Evolutionary conservation across 2,888 invertebrate genomes (phyloP).

Genomic region (Calameuta pallipes): DNA sequence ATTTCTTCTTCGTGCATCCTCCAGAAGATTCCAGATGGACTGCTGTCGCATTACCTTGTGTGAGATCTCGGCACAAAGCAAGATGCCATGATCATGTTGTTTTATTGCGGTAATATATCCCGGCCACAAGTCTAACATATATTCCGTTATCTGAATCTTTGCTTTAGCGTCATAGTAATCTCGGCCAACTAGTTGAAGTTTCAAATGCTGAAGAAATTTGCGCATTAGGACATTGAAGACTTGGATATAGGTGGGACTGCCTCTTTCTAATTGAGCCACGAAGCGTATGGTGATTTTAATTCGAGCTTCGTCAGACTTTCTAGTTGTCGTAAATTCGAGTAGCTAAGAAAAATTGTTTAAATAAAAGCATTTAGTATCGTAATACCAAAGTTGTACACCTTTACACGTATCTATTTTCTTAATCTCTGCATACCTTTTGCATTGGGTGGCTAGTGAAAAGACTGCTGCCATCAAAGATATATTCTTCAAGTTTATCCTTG

Average conservation of each 20-base stretch:
- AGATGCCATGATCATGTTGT: slow-evolving; percentile 81
- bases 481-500: slow-evolving; percentile 70
- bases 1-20: slow-evolving; percentile 67
- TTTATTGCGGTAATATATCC: slow-evolving; percentile 88
- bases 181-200: slow-evolving; percentile 77
- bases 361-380: too few relatives aligned
- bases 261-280: slow-evolving; percentile 74
- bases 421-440: slow-evolving; percentile 40
- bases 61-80: slow-evolving; percentile 83
- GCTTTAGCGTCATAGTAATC: slow-evolving; percentile 79
- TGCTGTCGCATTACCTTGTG: slow-evolving; percentile 88
- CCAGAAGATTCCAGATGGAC: slow-evolving; percentile 75
- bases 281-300: slow-evolving; percentile 72
- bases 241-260: slow-evolving; percentile 79
- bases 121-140: slow-evolving; percentile 81
- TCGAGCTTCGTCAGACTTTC: slow-evolving; percentile 68
- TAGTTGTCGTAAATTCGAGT: slow-evolving; percentile 72
- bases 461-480: slow-evolving; percentile 81
- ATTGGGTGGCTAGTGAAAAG: slow-evolving; percentile 74
- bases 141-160: slow-evolving; percentile 72
- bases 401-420: too few relatives aligned
- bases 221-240: slow-evolving; percentile 83
- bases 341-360: slow-evolving; percentile 61
- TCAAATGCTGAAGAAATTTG: slow-evolving; percentile 73
- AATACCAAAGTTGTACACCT: too few relatives aligned